phyloP scores from a whole-genome alignment of 2,888 invertebrate genomes.

The Spisula subtruncata region DNA sequence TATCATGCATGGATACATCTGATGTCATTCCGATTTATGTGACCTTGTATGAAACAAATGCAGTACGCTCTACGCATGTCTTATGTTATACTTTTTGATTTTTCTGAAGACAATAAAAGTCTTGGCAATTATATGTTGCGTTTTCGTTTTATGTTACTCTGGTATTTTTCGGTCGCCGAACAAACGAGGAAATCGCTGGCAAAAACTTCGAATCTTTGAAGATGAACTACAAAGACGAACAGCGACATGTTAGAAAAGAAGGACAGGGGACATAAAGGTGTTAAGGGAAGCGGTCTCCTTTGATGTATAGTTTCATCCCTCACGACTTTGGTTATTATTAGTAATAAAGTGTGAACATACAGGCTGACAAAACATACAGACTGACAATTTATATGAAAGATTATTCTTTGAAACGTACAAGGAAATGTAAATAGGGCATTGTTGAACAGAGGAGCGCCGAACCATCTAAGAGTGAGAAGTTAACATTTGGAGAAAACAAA shows the following conservation, averaged over 20 bases:
- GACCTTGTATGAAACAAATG: constrained; percentile 31
- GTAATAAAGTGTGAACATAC: not conserved
- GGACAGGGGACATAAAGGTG: not conserved
- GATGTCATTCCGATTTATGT: constrained; percentile 55
- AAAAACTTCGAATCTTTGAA: constrained; percentile 1
- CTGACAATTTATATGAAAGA: not conserved
- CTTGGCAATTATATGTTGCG: constrained; percentile 31
- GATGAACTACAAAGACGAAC: not conserved
- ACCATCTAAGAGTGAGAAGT: not conserved
- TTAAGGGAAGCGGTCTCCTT: not conserved
- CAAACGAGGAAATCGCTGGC: constrained; percentile 28
- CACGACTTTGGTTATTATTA: constrained; percentile 21
- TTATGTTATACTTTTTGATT: constrained; percentile 47
- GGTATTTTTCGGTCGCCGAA: constrained; percentile 6
- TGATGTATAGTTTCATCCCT: not conserved
- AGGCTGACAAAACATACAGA: not conserved
- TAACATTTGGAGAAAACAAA: not conserved
- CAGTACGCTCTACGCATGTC: constrained; percentile 49
- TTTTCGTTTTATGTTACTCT: constrained; percentile 29
- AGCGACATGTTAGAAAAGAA: constrained; percentile 12
- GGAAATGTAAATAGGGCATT: not conserved
- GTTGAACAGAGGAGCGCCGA: not conserved
- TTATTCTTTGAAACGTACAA: not conserved
- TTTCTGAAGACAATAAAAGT: constrained; percentile 51
- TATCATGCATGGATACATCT: constrained; percentile 47